Evolutionary conservation across 2,113 vertebrate species (phyloP).

Genomic region (Maccullochella peelii): DNA sequence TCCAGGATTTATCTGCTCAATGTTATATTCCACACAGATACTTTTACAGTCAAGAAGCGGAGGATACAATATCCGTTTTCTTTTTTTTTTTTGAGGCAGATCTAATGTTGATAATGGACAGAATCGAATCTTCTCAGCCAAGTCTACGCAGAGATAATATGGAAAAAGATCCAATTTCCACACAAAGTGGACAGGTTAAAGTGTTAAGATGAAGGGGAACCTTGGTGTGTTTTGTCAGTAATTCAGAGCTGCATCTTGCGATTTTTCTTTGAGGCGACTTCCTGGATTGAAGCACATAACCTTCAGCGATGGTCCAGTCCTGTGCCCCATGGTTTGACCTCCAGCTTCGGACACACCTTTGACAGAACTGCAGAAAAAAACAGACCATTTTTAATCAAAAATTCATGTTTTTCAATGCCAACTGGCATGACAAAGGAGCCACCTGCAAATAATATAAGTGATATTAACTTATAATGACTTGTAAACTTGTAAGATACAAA

Average conservation of each 20-base stretch:
- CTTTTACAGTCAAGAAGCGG: conserved; percentile 47
- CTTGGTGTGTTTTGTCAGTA: conserved; percentile 62
- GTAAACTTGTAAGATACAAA: background rate
- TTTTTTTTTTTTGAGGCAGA: conserved; percentile 31
- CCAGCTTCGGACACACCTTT: conserved; percentile 23
- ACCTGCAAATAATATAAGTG: background rate
- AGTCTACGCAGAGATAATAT: conserved; percentile 32
- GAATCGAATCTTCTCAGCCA: conserved; percentile 56
- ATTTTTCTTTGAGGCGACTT: conserved; percentile 76
- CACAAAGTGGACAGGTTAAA: conserved; percentile 32
- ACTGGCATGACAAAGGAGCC: background rate
- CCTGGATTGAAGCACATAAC: conserved; percentile 72
- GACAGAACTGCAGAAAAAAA: conserved; percentile 54
- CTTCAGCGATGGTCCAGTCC: conserved; percentile 64
- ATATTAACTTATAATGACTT: background rate
- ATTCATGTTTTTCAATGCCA: background rate
- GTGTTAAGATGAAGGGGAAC: conserved; percentile 33
- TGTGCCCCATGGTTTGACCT: conserved; percentile 67
- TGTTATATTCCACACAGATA: conserved; percentile 73
- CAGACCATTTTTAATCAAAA: conserved; percentile 2
- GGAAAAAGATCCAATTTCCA: conserved; percentile 68
- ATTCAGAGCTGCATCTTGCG: conserved; percentile 60
- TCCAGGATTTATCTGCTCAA: conserved; percentile 57
- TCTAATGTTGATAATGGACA: conserved; percentile 57
- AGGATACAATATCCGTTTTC: conserved; percentile 55